Evolutionary conservation across 1,140 invertebrate species (phyloP).

Genomic region (Formica selysi): DNA sequence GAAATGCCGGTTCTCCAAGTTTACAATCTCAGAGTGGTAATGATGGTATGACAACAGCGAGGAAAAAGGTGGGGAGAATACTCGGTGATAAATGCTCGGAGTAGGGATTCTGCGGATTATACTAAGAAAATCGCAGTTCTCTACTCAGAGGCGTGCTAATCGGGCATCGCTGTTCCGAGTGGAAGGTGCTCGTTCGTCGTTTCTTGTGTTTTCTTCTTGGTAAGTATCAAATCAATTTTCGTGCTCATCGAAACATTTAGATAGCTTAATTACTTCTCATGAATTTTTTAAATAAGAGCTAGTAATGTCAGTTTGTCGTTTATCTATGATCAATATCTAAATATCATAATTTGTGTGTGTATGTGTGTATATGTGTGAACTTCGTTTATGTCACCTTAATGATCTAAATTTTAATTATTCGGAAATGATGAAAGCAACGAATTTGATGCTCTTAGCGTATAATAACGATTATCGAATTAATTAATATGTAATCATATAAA

Average conservation of each 20-base stretch:
- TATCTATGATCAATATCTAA: neutral
- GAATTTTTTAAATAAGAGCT: neutral
- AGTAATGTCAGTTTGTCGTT: neutral
- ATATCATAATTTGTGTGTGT: neutral
- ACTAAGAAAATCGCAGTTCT: conserved; percentile 26
- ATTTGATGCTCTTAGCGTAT: neutral
- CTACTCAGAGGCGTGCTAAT: neutral
- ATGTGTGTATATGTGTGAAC: neutral
- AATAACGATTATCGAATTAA: conserved; percentile 1
- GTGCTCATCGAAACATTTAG: neutral
- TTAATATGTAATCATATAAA: neutral
- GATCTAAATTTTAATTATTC: neutral
- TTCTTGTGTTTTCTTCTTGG: conserved; percentile 8
- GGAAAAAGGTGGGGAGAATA: conserved; percentile 39
- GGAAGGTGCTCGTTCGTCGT: neutral
- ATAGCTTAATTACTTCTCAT: neutral
- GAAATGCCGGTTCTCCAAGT: conserved; percentile 59
- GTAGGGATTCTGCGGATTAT: conserved; percentile 25
- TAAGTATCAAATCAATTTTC: conserved; percentile 28
- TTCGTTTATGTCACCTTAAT: neutral
- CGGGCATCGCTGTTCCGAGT: conserved; percentile 12
- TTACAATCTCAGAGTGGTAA: neutral
- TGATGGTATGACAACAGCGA: neutral
- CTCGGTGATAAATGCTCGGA: conserved; percentile 47
- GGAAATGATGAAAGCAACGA: neutral